Conservation (phyloP, 1,140 invertebrate species). For the Polypedilum pembai region DNA sequence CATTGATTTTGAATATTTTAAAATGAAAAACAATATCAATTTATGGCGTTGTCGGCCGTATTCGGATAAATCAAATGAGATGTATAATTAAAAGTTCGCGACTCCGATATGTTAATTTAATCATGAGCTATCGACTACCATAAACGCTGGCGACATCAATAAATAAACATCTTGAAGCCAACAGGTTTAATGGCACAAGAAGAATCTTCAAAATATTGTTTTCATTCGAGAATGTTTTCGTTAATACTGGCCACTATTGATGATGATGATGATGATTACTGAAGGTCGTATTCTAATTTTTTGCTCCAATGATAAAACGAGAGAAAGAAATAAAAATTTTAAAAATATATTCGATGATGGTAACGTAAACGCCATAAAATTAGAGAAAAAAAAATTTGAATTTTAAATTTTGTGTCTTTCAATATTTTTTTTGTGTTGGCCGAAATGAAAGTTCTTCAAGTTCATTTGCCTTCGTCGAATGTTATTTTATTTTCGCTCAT, state of each 20-base stretch:
- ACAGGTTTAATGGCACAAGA: neutral
- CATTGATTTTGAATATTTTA: neutral
- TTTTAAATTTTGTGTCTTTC: neutral
- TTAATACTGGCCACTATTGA: neutral
- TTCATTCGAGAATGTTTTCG: neutral
- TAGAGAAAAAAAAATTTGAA: neutral
- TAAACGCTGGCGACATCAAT: conserved; percentile 11
- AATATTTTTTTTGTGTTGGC: neutral
- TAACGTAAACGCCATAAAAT: conserved; percentile 18
- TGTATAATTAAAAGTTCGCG: neutral
- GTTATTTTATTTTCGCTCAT: neutral
- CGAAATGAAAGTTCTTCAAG: neutral
- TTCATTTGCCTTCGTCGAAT: neutral
- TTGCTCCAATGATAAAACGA: neutral
- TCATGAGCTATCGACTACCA: neutral
- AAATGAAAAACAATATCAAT: neutral
- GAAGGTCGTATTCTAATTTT: conserved; percentile 18
- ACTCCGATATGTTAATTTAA: conserved; percentile 9
- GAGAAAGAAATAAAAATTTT: neutral
- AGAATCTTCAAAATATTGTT: no score
- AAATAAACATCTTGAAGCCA: conserved; percentile 1
- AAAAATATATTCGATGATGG: neutral
- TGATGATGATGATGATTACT: neutral
- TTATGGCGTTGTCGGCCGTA: neutral
- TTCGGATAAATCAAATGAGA: neutral